Evolutionary conservation across 2,797 vertebrate genomes (phyloP), one percentile per base, ranked within the genome.

Genomic region (Serranus cabrilla): DNA sequence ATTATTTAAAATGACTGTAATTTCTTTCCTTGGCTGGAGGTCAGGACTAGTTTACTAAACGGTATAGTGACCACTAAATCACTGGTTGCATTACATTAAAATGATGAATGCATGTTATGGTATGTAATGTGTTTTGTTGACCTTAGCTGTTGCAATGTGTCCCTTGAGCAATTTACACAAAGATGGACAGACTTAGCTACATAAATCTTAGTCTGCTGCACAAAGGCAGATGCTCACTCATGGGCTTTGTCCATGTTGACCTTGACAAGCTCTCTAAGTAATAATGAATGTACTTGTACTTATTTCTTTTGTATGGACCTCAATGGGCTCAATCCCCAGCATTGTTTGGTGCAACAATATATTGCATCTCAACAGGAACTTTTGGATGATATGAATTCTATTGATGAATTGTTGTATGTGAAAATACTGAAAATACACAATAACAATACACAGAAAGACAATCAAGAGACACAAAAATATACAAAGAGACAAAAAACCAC

Each of bases 111-210:
- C 39, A 27, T 25, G 13, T 52, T 52, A 49, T 34, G 4, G 34
- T 27, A 7, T 50, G 56, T 70, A 47, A 70, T 76, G 60, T 60
- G 52, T 43, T 80, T 17, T 45, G 63, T 63, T 70, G 69, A 84
- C 76, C 45, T 73, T 60, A 34, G 5, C 34, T 46, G n/a, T 27
- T 47, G 55, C 12, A 46, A 18, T n/a, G 1, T 46, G 55, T 73
- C 56, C 21, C 13, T 54, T 11, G 2, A 56, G 57, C 11, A 67
- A 66, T 60, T 74, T 61, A 47, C 58, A 82, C 47, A 20, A 27
- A 25, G 21, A 68, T 46, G 20, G 6, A 21, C 10, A 1, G 5
- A 63, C 21, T 54, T 39, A 11, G 34, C 34, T 34, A 34, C 20
- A 68, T 55, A 17, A 40, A 69, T 68, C 52, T 56, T 21, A 27